phyloP scores from a whole-genome alignment of 2,888 invertebrate species.

The Nysson spinosus region DNA sequence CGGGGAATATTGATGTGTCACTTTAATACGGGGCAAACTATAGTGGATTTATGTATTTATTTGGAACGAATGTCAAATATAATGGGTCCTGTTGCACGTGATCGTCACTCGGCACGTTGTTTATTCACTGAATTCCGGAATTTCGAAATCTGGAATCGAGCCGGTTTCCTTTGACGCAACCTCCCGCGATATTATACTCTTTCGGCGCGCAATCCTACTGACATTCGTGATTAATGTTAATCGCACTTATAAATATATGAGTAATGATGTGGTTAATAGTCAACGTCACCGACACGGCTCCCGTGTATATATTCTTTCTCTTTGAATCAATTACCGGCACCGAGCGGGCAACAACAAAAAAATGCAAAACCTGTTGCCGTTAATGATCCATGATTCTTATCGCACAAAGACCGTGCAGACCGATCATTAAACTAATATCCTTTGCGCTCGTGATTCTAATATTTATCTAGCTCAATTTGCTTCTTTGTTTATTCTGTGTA shows the following conservation, averaged over 20 bases:
- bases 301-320: conserved; percentile 55
- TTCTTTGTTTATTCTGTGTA: conserved; percentile 1
- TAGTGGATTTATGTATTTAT: neutral
- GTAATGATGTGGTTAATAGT: conserved; percentile 55
- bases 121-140: neutral
- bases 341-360: conserved; percentile 25
- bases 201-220: conserved; percentile 14
- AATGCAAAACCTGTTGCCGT: conserved; percentile 55
- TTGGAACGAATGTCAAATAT: neutral
- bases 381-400: conserved; percentile 58
- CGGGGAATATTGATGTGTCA: neutral
- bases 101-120: neutral
- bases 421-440: conserved; percentile 42
- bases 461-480: too few species aligned
- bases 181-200: neutral
- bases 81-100: neutral
- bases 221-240: conserved; percentile 43
- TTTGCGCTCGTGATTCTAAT: conserved; percentile 39
- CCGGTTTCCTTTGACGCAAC: neutral
- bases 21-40: too few species aligned
- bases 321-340: conserved; percentile 56
- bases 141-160: neutral
- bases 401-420: conserved; percentile 32
- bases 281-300: conserved; percentile 49
- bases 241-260: conserved; percentile 54